Evolutionary conservation across 1,140 invertebrate genomes (phyloP).

Genomic region (Thalassaphorura encarpata): DNA sequence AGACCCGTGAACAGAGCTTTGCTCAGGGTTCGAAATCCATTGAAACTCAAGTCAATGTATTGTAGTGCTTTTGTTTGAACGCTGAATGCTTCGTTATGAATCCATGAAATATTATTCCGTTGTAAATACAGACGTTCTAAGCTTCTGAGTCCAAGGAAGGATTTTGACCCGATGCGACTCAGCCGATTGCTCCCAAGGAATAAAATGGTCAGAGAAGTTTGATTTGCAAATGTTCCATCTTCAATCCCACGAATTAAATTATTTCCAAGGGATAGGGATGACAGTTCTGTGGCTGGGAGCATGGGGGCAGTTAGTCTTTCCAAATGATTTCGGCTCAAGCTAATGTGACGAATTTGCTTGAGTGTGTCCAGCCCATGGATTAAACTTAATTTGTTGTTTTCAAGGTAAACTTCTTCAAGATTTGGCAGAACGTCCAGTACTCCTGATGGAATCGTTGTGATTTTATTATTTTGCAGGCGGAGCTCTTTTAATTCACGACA

Average conservation of each 20-base stretch:
- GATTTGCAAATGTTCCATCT: slow-evolving; percentile 60
- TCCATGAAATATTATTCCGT: slow-evolving; percentile 25
- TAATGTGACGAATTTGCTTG: slow-evolving; percentile 73
- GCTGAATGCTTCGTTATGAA: slow-evolving; percentile 25
- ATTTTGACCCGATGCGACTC: slow-evolving; percentile 34
- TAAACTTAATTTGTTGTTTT: slow-evolving; percentile 69
- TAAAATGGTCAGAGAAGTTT: slow-evolving; percentile 59
- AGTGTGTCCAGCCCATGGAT: slow-evolving; percentile 75
- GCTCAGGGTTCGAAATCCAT: slow-evolving; percentile 36
- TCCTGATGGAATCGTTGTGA: slow-evolving; percentile 59
- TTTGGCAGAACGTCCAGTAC: slow-evolving; percentile 69
- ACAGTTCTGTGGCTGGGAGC: slow-evolving; percentile 56
- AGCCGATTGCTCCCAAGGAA: slow-evolving; percentile 37
- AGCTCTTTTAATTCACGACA: slow-evolving; percentile 64
- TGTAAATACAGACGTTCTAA: slow-evolving; percentile 30
- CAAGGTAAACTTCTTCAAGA: slow-evolving; percentile 71
- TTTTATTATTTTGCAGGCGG: slow-evolving; percentile 73
- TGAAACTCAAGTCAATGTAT: slow-evolving; percentile 60
- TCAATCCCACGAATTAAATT: slow-evolving; percentile 71
- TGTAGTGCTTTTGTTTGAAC: slow-evolving; percentile 24
- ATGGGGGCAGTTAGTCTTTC: slow-evolving; percentile 65
- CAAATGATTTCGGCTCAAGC: slow-evolving; percentile 71
- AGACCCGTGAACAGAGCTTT: neutral
- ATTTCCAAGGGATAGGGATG: slow-evolving; percentile 67
- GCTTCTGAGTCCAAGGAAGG: slow-evolving; percentile 28